Conservation (phyloP, 2,113 vertebrate species). For the Salvelinus namaycush region DNA sequence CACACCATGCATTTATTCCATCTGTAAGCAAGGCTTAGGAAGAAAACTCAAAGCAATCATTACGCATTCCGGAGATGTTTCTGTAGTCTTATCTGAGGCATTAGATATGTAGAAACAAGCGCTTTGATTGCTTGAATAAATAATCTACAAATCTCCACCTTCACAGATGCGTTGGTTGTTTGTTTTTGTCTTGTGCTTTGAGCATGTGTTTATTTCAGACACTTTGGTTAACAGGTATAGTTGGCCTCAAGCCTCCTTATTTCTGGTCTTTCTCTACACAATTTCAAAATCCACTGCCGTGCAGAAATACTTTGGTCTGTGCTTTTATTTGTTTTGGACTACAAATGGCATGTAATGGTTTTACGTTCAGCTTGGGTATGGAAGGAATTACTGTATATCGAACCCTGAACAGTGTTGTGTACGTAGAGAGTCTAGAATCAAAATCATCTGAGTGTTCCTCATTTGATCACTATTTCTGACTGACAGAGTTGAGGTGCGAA, state of each 20-base stretch:
- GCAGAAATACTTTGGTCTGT: slow-evolving; percentile 79
- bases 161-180: slow-evolving; percentile 20
- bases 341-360: slow-evolving; percentile 61
- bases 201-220: slow-evolving; percentile 60
- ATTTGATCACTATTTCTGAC: slow-evolving; percentile 4
- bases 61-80: slow-evolving; percentile 48
- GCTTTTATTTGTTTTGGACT: slow-evolving; percentile 75
- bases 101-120: slow-evolving; percentile 64
- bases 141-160: slow-evolving; percentile 39
- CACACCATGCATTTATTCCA: slow-evolving; percentile 54
- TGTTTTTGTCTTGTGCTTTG: slow-evolving; percentile 53
- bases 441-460: slow-evolving; percentile 12
- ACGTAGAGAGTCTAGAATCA: slow-evolving; percentile 19
- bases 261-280: slow-evolving; percentile 53
- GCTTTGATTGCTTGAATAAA: slow-evolving; percentile 62
- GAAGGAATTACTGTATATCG: neutral
- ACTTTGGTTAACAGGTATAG: slow-evolving; percentile 75
- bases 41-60: slow-evolving; percentile 50
- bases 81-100: slow-evolving; percentile 57
- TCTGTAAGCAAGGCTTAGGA: slow-evolving; percentile 63
- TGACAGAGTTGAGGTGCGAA: slow-evolving; percentile 22
- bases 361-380: slow-evolving; percentile 43
- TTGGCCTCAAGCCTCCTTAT: slow-evolving; percentile 49
- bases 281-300: slow-evolving; percentile 59
- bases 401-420: slow-evolving; percentile 26